Percentiles rank a stretch among this genome's conserved stretches.
phyloP scores from a whole-genome alignment of 2,888 invertebrate genomes.

The Drosophila emarginata region DNA sequence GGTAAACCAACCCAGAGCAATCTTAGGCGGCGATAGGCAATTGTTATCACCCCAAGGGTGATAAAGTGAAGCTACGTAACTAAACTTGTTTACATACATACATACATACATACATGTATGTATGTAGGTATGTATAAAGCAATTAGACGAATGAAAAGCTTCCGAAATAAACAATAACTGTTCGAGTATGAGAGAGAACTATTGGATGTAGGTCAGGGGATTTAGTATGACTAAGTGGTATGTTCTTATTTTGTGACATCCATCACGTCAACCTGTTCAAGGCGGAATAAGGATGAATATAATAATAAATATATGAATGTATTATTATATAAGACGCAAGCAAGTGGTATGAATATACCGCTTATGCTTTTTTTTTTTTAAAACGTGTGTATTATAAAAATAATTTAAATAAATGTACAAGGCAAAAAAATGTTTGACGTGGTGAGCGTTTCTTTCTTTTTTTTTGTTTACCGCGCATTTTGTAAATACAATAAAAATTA shows the following conservation, averaged over 20 bases:
- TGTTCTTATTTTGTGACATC: conserved; percentile 7
- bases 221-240: conserved; percentile 8
- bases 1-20: conserved; percentile 16
- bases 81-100: conserved; percentile 17
- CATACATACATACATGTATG: not conserved
- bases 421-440: conserved; percentile 60
- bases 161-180: conserved; percentile 21
- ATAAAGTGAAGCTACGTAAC: conserved; percentile 23
- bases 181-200: conserved; percentile 23
- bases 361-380: not conserved
- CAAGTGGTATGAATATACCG: conserved; percentile 26
- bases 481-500: conserved; percentile 67
- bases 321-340: conserved; percentile 12
- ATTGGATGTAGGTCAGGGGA: conserved; percentile 26
- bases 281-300: not conserved
- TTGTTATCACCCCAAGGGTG: conserved; percentile 26
- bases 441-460: conserved; percentile 36
- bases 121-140: conserved; percentile 11
- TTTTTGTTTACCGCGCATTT: conserved; percentile 72
- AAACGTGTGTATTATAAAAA: conserved; percentile 49
- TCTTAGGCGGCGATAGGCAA: conserved; percentile 11
- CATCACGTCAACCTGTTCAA: conserved; percentile 21
- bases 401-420: conserved; percentile 52
- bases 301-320: not conserved
- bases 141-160: conserved; percentile 40